These are phyloP conservation scores for Neodon shergylaensis DNA, from an alignment of 2,113 vertebrate species.

Conservation along the genomic window DNA sequence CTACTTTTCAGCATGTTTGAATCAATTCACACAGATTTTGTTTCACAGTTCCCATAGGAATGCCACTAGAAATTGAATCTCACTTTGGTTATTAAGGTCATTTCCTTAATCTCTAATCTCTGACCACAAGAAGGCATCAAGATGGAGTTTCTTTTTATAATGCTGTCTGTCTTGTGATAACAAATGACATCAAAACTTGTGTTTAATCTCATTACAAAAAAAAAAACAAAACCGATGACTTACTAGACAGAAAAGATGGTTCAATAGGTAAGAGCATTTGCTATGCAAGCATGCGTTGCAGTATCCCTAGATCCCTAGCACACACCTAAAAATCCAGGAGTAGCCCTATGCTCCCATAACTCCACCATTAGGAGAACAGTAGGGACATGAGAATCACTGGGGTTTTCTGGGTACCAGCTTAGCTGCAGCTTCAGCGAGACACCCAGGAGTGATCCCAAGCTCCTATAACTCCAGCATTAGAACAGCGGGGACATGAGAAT, in stretches of 20 bases:
- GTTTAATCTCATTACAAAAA: neutral
- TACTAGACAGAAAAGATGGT: neutral
- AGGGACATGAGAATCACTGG: neutral
- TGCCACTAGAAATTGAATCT: constrained; percentile 1
- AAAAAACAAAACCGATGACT: neutral
- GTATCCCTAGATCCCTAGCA: no score
- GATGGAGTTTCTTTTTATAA: neutral
- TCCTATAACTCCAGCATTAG: neutral
- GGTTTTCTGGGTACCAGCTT: neutral
- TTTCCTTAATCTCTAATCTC: constrained; percentile 45
- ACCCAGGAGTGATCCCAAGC: neutral
- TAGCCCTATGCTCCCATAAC: neutral
- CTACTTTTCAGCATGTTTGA: constrained; percentile 63
- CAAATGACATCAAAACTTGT: neutral
- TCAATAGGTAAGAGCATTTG: neutral
- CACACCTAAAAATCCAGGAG: neutral
- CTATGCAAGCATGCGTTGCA: neutral
- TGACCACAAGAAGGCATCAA: neutral
- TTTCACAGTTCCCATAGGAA: neutral
- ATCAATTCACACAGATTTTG: constrained; percentile 31
- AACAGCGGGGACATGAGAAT: neutral
- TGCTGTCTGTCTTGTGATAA: neutral
- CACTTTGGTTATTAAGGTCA: neutral
- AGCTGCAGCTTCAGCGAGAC: neutral
- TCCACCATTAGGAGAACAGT: no score